Conservation (phyloP, 1,140 invertebrate genomes). For the Neodiprion fabricii region DNA sequence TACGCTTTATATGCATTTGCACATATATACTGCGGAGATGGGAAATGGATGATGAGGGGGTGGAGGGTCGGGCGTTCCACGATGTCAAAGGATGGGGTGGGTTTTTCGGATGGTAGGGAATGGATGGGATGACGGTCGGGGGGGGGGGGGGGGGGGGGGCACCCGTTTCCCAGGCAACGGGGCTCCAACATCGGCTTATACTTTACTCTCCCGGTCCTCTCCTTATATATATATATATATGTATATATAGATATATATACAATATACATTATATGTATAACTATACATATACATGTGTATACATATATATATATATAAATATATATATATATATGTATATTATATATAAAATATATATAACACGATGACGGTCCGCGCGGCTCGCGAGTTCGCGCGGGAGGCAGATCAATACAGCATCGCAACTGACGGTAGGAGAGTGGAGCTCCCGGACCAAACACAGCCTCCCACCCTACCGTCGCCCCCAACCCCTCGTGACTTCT, state of each 20-base stretch:
- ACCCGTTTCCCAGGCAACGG: constrained; percentile 63
- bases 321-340: too few species aligned
- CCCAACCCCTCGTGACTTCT: constrained; percentile 11
- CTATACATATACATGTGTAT: too few species aligned
- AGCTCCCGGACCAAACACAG: constrained; percentile 59
- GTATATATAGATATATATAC: too few species aligned
- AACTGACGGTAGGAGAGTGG: constrained; percentile 21
- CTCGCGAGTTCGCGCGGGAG: constrained; percentile 11
- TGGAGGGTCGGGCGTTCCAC: constrained; percentile 55
- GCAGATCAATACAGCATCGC: constrained; percentile 61
- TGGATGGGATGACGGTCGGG: constrained; percentile 53
- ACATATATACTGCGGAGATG: constrained; percentile 16
- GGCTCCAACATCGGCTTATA: constrained; percentile 56
- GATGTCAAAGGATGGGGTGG: constrained; percentile 41
- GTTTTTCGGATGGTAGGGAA: constrained; percentile 54
- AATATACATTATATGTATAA: too few species aligned
- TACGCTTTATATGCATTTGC: too few species aligned
- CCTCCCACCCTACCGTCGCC: constrained; percentile 28
- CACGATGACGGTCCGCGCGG: not conserved
- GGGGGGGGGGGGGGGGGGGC: constrained; percentile 58
- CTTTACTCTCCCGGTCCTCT: constrained; percentile 53
- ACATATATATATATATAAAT: too few species aligned
- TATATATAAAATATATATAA: too few species aligned
- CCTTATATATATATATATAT: too few species aligned
- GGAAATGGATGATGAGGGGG: constrained; percentile 44